phyloP scores from a whole-genome alignment of 2,888 invertebrate genomes.

The Thyatira batis region DNA sequence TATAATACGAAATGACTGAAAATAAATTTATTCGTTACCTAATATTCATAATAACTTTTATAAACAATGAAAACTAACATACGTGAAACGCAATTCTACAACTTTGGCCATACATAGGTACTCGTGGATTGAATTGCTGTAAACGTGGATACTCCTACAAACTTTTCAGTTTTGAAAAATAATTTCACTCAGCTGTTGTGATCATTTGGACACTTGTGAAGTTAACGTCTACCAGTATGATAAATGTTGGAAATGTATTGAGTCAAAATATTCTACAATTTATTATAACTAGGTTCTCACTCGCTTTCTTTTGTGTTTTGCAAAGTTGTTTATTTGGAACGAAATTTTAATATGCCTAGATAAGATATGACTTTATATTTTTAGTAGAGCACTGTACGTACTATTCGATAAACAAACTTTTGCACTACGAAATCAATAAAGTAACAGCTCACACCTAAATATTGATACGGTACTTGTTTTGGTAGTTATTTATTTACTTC shows the following conservation, averaged over 20 bases:
- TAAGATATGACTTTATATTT: too few relatives aligned
- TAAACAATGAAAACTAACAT: conserved; percentile 36
- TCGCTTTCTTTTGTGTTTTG: too few relatives aligned
- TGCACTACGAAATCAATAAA: too few relatives aligned
- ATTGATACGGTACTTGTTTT: too few relatives aligned
- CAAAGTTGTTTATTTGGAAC: too few relatives aligned
- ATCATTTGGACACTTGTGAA: not conserved
- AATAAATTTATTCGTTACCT: conserved; percentile 10
- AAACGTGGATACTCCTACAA: not conserved
- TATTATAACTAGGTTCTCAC: too few relatives aligned
- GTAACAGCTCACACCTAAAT: too few relatives aligned
- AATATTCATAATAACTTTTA: conserved; percentile 27
- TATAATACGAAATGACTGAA: too few relatives aligned
- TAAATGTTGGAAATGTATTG: not conserved
- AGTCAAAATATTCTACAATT: not conserved
- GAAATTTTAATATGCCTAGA: too few relatives aligned
- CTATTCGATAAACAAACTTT: too few relatives aligned
- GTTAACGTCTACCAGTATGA: not conserved
- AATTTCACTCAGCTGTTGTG: not conserved
- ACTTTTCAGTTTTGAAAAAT: not conserved
- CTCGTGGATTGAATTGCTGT: conserved; percentile 8
- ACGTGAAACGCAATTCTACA: conserved; percentile 28
- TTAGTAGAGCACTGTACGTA: too few relatives aligned
- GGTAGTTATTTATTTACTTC: too few relatives aligned
- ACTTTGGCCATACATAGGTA: conserved; percentile 16